phyloP scores from a whole-genome alignment of 2,797 vertebrate genomes.

The Picus viridis region DNA sequence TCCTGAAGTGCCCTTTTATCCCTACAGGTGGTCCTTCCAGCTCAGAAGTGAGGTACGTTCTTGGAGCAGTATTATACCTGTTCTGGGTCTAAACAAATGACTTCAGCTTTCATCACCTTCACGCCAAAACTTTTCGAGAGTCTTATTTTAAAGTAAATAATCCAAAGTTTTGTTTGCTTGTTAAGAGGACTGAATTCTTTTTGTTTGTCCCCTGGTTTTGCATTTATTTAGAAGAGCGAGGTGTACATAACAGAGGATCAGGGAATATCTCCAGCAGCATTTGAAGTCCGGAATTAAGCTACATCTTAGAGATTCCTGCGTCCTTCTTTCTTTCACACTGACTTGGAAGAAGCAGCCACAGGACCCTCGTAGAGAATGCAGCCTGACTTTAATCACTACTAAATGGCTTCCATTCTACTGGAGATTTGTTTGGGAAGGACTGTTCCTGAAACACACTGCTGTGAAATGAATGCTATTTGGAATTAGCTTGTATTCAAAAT shows the following conservation, averaged over 20 bases:
- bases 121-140: background rate
- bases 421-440: background rate
- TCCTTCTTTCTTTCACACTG: background rate
- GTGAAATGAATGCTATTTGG: background rate
- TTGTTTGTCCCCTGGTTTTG: background rate
- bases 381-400: background rate
- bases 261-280: background rate
- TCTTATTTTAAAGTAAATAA: background rate
- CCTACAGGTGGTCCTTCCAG: conserved; percentile 33
- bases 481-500: background rate
- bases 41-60: conserved; percentile 4
- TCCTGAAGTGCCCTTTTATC: conserved; percentile 43
- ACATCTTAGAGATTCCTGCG: background rate
- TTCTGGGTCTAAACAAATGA: conserved; percentile 52
- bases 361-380: background rate
- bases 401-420: conserved; percentile 10
- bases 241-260: background rate
- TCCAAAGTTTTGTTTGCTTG: background rate
- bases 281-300: background rate
- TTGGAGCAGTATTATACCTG: conserved; percentile 41
- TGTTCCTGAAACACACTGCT: background rate
- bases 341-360: background rate
- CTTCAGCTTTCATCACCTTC: conserved; percentile 51
- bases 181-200: background rate
- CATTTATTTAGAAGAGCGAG: background rate